These are phyloP conservation scores for Galagoides demidoff DNA, from an alignment of 2,797 vertebrate species.

Conservation along the genomic window DNA sequence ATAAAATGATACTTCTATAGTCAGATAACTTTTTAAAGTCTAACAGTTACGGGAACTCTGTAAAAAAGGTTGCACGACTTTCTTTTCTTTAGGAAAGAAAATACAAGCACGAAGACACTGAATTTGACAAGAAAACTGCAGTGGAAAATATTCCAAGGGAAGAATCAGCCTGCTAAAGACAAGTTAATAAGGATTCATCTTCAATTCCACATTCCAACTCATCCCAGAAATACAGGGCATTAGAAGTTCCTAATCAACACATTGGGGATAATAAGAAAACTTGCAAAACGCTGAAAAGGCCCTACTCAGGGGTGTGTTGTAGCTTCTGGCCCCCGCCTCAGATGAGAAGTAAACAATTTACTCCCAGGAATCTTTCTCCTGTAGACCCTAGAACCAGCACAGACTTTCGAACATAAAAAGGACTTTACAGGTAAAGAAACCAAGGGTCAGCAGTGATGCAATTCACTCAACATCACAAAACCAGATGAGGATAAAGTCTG, in stretches of 20 bases:
- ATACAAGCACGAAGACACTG: not conserved
- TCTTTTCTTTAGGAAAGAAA: not conserved
- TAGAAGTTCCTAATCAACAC: not conserved
- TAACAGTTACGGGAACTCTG: not conserved
- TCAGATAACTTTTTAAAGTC: conserved; percentile 5
- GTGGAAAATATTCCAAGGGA: conserved; percentile 6
- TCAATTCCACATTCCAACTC: not conserved
- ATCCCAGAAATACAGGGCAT: not conserved
- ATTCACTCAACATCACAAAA: not conserved
- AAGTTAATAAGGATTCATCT: conserved; percentile 24
- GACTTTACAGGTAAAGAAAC: not conserved
- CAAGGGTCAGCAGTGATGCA: conserved; percentile 3
- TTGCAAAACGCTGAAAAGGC: conserved; percentile 3
- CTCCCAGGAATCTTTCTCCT: not conserved
- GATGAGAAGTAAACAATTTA: conserved; percentile 6
- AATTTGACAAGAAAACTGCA: conserved; percentile 41
- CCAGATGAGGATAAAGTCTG: not conserved
- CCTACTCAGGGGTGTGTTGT: not conserved
- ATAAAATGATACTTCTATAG: conserved; percentile 33
- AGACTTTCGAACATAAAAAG: not conserved
- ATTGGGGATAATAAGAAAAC: not conserved
- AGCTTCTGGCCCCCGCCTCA: not conserved
- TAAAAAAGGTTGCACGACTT: not conserved
- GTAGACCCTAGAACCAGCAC: not conserved
- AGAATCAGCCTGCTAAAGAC: not conserved